phyloP scores from a whole-genome alignment of 2,888 invertebrate genomes.

The Bembecia ichneumoniformis region DNA sequence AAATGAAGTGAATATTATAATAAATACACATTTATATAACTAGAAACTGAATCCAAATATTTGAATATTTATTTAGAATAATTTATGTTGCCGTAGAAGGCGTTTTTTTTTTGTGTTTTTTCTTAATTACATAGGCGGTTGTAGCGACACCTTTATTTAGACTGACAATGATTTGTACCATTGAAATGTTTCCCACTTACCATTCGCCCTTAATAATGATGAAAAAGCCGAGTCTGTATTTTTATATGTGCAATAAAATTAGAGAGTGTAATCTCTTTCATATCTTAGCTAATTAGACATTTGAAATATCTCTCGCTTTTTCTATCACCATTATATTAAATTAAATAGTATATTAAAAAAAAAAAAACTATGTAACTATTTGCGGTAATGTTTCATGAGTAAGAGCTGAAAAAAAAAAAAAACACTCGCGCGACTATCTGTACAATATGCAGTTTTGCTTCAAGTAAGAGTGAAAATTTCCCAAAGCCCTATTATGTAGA shows the following conservation, averaged over 20 bases:
- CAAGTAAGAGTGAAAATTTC: too few relatives aligned
- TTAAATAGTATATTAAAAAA: background rate
- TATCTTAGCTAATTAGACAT: constrained; percentile 67
- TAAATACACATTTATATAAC: too few relatives aligned
- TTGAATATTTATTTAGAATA: constrained; percentile 28
- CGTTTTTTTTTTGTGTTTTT: constrained; percentile 36
- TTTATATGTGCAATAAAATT: constrained; percentile 67
- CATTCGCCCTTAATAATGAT: constrained; percentile 20
- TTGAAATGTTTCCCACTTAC: constrained; percentile 16
- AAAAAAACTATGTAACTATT: too few relatives aligned
- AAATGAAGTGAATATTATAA: too few relatives aligned
- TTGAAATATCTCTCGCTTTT: constrained; percentile 55
- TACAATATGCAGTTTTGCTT: too few relatives aligned
- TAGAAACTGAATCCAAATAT: constrained; percentile 27
- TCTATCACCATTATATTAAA: constrained; percentile 27
- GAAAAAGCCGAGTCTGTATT: constrained; percentile 44
- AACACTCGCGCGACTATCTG: too few relatives aligned
- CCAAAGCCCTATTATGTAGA: too few relatives aligned
- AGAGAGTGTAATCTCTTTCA: constrained; percentile 53
- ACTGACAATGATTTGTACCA: constrained; percentile 9
- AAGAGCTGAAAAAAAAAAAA: too few relatives aligned
- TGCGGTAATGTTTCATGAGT: too few relatives aligned
- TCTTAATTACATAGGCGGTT: constrained; percentile 24
- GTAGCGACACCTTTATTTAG: background rate
- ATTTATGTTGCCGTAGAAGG: constrained; percentile 31